Evolutionary conservation across 2,797 vertebrate genomes (phyloP).

Genomic region (Eremophila alpestris): DNA sequence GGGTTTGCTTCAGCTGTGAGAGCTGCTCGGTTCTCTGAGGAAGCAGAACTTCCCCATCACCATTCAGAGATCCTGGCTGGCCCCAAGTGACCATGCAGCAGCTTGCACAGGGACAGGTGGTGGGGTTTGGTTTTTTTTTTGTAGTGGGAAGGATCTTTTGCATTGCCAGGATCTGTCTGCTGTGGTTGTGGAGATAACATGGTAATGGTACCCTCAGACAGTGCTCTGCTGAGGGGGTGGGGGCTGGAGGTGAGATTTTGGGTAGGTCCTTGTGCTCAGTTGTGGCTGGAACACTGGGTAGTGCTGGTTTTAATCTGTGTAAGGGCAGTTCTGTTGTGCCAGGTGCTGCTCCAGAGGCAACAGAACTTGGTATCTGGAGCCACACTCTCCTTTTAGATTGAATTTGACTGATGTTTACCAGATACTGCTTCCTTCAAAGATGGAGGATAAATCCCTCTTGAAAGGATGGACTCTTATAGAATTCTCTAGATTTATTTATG

Average conservation of each 20-base stretch:
- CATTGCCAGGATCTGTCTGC: background rate
- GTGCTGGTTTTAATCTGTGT: background rate
- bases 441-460: background rate
- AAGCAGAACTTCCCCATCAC: background rate
- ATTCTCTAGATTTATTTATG: background rate
- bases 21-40: background rate
- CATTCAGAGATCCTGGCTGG: accelerated
- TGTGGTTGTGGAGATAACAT: background rate
- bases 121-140: background rate
- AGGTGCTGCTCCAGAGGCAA: background rate
- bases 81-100: background rate
- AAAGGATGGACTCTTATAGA: background rate
- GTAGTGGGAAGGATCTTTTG: background rate
- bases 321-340: background rate
- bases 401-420: background rate
- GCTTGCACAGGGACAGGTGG: background rate
- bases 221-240: background rate
- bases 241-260: background rate
- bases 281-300: background rate
- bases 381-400: background rate
- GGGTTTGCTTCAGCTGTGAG: background rate
- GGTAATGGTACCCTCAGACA: no score
- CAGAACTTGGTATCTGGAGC: background rate
- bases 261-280: background rate
- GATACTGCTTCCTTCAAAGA: background rate